phyloP scores from a whole-genome alignment of 1,140 invertebrate species.

The Homarus americanus region DNA sequence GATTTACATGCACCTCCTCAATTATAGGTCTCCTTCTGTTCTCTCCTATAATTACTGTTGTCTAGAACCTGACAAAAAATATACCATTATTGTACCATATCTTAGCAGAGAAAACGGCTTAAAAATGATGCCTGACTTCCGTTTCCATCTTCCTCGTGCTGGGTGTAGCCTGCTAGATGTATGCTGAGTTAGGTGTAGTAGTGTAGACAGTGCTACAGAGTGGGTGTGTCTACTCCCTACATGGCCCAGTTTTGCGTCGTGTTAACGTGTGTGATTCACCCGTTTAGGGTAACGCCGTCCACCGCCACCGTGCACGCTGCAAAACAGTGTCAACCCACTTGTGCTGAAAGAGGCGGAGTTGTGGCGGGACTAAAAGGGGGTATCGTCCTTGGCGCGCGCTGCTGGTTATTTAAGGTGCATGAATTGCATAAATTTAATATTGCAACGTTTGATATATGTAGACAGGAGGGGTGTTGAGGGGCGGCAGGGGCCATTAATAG shows the following conservation, averaged over 20 bases:
- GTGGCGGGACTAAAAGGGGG: too few species aligned
- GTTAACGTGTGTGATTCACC: neutral
- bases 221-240: too few species aligned
- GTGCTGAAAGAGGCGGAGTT: neutral
- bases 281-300: neutral
- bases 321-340: neutral
- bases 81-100: too few species aligned
- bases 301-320: neutral
- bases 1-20: neutral
- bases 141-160: too few species aligned
- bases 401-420: neutral
- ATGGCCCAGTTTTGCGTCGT: too few species aligned
- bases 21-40: constrained; percentile 9
- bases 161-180: too few species aligned
- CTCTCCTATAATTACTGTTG: neutral
- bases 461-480: neutral
- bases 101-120: too few species aligned
- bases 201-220: too few species aligned
- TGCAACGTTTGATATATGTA: neutral
- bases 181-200: too few species aligned
- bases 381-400: too few species aligned
- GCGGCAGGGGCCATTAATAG: too few species aligned
- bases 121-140: too few species aligned
- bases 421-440: neutral
- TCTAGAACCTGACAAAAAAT: neutral